phyloP scores from a whole-genome alignment of 2,888 invertebrate genomes.

The Monopis laevigella region DNA sequence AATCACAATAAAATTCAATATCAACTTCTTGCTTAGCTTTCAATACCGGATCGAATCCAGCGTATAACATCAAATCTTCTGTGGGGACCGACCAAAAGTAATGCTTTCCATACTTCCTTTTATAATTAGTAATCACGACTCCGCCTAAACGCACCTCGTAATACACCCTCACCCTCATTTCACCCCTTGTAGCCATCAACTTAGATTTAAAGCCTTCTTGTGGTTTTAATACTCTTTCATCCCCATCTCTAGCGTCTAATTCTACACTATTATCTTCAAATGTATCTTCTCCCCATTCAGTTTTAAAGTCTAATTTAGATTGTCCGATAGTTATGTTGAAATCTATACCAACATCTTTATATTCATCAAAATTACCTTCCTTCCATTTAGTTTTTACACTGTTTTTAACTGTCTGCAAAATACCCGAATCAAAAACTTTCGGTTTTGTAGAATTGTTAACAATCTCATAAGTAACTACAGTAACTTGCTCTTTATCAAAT shows the following conservation, averaged over 20 bases:
- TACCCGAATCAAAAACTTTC: neutral
- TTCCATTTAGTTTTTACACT: neutral
- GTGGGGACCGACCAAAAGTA: conserved; percentile 1
- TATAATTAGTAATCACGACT: conserved; percentile 1
- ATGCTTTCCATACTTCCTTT: conserved; percentile 1
- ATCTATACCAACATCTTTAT: neutral
- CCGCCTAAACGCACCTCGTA: neutral
- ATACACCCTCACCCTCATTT: neutral
- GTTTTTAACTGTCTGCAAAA: conserved; percentile 1
- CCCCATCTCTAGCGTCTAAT: neutral
- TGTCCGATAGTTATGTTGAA: neutral
- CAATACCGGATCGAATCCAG: neutral
- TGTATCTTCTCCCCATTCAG: neutral
- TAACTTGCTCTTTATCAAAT: neutral
- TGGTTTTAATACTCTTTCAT: neutral
- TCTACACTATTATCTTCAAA: neutral
- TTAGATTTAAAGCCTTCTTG: neutral
- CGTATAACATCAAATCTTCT: neutral
- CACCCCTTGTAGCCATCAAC: neutral
- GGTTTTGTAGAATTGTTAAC: neutral
- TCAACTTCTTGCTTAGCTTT: neutral
- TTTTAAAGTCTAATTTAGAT: neutral
- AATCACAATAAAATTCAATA: neutral
- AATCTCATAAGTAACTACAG: neutral
- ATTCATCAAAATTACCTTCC: neutral